Evolutionary conservation across 1,140 invertebrate genomes (phyloP).

Genomic region (Macrotrachela quadricornifera): DNA sequence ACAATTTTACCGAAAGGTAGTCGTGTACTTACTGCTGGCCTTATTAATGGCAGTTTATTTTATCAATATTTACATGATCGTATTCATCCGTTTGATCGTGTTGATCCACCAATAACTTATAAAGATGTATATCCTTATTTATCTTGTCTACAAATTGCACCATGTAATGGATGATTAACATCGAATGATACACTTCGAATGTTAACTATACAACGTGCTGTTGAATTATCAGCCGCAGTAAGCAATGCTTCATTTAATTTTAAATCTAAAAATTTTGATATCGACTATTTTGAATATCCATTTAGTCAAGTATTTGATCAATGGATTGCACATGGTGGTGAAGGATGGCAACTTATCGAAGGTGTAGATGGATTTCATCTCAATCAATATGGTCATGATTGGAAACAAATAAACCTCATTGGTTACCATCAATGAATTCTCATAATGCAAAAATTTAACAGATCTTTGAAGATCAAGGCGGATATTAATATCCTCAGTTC

Average conservation of each 20-base stretch:
- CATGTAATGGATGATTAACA: no score
- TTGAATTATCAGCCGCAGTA: constrained; percentile 23
- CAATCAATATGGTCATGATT: constrained; percentile 27
- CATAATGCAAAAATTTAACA: constrained; percentile 15
- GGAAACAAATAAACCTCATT: constrained; percentile 14
- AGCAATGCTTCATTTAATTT: constrained; percentile 19
- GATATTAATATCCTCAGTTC: no score
- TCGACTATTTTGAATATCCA: constrained; percentile 30
- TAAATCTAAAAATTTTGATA: constrained; percentile 24
- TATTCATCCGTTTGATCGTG: constrained; percentile 32
- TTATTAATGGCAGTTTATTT: constrained; percentile 32
- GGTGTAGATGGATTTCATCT: constrained; percentile 35
- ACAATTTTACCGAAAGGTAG: constrained; percentile 26
- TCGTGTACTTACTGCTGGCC: constrained; percentile 30
- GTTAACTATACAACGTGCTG: constrained; percentile 16
- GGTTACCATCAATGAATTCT: constrained; percentile 24
- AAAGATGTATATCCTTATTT: constrained; percentile 32
- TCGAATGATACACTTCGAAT: constrained; percentile 1
- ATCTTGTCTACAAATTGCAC: constrained; percentile 34
- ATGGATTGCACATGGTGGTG: constrained; percentile 23
- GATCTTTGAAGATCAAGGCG: constrained; percentile 20
- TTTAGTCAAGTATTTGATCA: constrained; percentile 24
- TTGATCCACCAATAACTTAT: constrained; percentile 29
- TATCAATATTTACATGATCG: constrained; percentile 28
- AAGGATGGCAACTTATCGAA: constrained; percentile 31